Evolutionary conservation across 2,888 invertebrate species (phyloP).

Genomic region (Dascillus cervinus): DNA sequence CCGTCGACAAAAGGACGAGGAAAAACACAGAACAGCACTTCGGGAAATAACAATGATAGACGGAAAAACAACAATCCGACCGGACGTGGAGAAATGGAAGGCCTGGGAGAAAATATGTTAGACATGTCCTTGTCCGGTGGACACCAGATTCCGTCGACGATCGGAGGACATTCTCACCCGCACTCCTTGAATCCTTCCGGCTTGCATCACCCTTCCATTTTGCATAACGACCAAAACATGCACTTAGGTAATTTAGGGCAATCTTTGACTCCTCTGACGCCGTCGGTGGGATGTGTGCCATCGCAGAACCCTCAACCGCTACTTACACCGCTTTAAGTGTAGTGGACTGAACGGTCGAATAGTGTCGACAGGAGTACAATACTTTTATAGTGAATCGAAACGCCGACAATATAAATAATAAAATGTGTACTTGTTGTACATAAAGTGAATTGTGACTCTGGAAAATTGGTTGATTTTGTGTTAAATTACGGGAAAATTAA

Average conservation of each 20-base stretch:
- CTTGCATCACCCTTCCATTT: constrained; percentile 32
- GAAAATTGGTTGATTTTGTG: constrained; percentile 16
- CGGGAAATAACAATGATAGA: constrained; percentile 56
- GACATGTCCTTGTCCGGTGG: constrained; percentile 37
- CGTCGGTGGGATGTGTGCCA: constrained; percentile 48
- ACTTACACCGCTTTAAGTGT: constrained; percentile 65
- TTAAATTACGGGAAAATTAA: constrained; percentile 13
- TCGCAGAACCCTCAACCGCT: constrained; percentile 46
- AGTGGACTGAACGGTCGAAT: constrained; percentile 5
- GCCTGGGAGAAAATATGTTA: constrained; percentile 46
- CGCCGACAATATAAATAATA: constrained; percentile 33
- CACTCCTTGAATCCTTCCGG: constrained; percentile 43
- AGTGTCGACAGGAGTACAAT: constrained; percentile 6
- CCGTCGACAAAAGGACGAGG: constrained; percentile 36
- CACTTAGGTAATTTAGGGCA: constrained; percentile 46
- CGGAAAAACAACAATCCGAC: constrained; percentile 51
- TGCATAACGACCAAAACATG: constrained; percentile 43
- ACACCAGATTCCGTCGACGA: constrained; percentile 47
- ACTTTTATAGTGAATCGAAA: constrained; percentile 14
- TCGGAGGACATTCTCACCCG: constrained; percentile 45
- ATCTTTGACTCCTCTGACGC: constrained; percentile 49
- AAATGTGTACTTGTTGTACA: constrained; percentile 14
- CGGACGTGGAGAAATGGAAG: constrained; percentile 46
- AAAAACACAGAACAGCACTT: constrained; percentile 37
- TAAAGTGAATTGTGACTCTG: constrained; percentile 21